These are phyloP conservation scores for Achatina immaculata DNA, from an alignment of 1,140 invertebrate species.

Conservation along the genomic window DNA sequence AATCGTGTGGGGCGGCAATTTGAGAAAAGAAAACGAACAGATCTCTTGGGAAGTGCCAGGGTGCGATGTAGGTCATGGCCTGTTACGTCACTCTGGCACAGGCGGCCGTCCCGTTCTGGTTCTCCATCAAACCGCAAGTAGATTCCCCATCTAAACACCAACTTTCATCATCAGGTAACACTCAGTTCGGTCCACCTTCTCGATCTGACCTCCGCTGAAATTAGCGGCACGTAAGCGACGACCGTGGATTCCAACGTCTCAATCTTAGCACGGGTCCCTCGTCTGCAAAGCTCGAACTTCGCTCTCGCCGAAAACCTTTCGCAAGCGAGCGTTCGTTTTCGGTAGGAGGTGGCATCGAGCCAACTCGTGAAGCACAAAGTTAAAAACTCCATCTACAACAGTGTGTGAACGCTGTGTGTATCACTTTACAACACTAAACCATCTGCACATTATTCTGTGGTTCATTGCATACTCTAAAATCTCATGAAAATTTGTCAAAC, in stretches of 20 bases:
- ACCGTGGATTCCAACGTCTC: not conserved
- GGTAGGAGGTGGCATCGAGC: conserved; percentile 36
- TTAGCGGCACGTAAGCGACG: not conserved
- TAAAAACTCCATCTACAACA: not conserved
- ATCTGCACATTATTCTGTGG: no score
- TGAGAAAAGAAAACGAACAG: no score
- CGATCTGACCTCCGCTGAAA: not conserved
- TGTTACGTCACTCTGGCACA: conserved; percentile 19
- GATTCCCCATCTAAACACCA: not conserved
- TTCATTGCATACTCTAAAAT: not conserved
- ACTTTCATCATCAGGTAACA: not conserved
- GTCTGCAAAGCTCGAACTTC: no score
- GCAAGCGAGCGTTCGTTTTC: no score
- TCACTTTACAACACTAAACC: not conserved
- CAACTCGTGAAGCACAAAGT: not conserved
- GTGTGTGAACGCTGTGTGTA: no score
- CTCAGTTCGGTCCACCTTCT: not conserved
- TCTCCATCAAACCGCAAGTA: conserved; percentile 32
- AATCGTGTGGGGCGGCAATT: no score
- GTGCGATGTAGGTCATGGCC: conserved; percentile 37
- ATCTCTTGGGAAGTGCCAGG: no score
- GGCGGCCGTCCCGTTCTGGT: not conserved
- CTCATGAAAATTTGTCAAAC: not conserved
- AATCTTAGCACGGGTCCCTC: not conserved
- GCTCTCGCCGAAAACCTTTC: not conserved